phyloP scores from a whole-genome alignment of 2,888 invertebrate species.

The Xanthia icteritia region DNA sequence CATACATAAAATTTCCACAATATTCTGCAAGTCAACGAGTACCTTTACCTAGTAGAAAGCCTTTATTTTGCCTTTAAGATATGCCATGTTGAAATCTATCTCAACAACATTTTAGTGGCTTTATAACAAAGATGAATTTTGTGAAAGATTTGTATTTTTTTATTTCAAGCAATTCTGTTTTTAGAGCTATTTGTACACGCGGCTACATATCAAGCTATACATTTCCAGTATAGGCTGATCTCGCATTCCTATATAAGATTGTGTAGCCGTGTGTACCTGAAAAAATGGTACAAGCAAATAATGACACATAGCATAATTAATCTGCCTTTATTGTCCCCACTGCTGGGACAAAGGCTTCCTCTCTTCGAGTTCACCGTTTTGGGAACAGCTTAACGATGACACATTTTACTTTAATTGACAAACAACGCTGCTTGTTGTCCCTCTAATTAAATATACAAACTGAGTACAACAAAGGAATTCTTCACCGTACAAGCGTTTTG shows the following conservation, averaged over 20 bases:
- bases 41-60: not conserved
- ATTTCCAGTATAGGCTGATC: too few species aligned
- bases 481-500: slow-evolving; percentile 64
- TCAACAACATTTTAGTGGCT: not conserved
- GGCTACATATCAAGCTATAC: too few species aligned
- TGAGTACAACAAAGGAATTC: slow-evolving; percentile 60
- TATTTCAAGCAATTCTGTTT: not conserved
- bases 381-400: not conserved
- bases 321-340: too few species aligned
- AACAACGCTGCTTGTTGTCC: slow-evolving; percentile 8
- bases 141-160: not conserved
- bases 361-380: too few species aligned
- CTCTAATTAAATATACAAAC: slow-evolving; percentile 36
- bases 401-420: slow-evolving; percentile 9
- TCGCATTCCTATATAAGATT: too few species aligned
- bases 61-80: not conserved
- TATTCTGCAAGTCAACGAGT: not conserved
- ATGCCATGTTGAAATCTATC: not conserved
- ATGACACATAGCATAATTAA: not conserved
- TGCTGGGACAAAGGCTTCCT: too few species aligned
- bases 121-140: not conserved
- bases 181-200: too few species aligned
- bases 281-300: not conserved
- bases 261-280: not conserved
- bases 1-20: not conserved